These are phyloP conservation scores for Tigriopus japonicus DNA, from an alignment of 1,140 invertebrate genomes.

Conservation along the genomic window DNA sequence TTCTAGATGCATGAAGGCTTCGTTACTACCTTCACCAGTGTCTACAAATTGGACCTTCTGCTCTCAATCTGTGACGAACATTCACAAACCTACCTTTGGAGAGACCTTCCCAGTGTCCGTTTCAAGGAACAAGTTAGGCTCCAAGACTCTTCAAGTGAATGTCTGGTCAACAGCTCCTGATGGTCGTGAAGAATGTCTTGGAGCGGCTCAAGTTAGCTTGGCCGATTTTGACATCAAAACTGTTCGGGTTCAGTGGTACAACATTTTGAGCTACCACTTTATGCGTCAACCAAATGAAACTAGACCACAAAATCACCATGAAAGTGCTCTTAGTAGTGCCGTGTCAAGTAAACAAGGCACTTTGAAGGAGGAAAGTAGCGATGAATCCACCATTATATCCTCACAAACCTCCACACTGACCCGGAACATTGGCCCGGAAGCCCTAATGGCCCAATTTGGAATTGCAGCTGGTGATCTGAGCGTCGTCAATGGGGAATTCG, in stretches of 20 bases:
- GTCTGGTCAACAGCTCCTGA: constrained; percentile 43
- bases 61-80: constrained; percentile 48
- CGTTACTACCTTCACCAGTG: constrained; percentile 43
- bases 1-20: constrained; percentile 54
- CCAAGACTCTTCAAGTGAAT: constrained; percentile 66
- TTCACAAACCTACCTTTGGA: constrained; percentile 54
- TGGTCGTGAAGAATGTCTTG: constrained; percentile 58
- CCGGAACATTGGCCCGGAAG: constrained; percentile 53
- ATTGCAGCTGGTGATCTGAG: too few species aligned
- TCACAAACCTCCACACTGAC: constrained; percentile 88
- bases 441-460: constrained; percentile 3
- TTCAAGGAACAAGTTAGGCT: constrained; percentile 48
- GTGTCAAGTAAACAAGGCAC: constrained; percentile 24
- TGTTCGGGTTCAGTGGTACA: constrained; percentile 70
- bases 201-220: constrained; percentile 43
- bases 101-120: constrained; percentile 57
- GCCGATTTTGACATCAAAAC: constrained; percentile 73
- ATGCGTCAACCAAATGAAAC: too few species aligned
- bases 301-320: too few species aligned
- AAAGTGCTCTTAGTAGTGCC: constrained; percentile 3
- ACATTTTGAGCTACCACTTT: constrained; percentile 71
- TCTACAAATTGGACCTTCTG: constrained; percentile 39
- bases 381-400: constrained; percentile 88
- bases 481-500: too few species aligned
- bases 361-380: constrained; percentile 72